These are phyloP conservation scores for Calycopis cecrops DNA, from an alignment of 1,140 invertebrate species.

Conservation along the genomic window DNA sequence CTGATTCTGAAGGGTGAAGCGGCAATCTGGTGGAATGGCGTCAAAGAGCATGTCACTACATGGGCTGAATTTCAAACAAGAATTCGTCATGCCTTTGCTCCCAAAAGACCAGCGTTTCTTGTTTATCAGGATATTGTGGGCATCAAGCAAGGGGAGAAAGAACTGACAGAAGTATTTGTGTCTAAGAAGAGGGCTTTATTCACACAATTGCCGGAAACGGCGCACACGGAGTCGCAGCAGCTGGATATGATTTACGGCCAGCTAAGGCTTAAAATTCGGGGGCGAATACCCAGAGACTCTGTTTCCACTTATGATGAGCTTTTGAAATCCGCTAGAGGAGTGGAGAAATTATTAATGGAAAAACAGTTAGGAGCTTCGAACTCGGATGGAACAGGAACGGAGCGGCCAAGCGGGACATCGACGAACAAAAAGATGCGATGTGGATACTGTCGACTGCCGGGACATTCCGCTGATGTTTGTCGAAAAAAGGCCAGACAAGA, in stretches of 20 bases:
- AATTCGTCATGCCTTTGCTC: slow-evolving; percentile 28
- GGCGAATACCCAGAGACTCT: slow-evolving; percentile 17
- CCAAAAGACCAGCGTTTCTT: slow-evolving; percentile 21
- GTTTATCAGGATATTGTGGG: slow-evolving; percentile 25
- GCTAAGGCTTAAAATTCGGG: slow-evolving; percentile 17
- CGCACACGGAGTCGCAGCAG: slow-evolving; percentile 25
- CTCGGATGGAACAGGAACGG: neutral
- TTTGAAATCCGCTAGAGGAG: slow-evolving; percentile 6
- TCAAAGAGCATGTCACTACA: slow-evolving; percentile 18
- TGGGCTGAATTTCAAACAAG: slow-evolving; percentile 21
- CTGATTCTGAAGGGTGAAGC: slow-evolving; percentile 19
- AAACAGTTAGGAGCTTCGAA: neutral
- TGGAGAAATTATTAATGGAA: slow-evolving; percentile 14
- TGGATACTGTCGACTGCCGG: slow-evolving; percentile 15
- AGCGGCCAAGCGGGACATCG: neutral
- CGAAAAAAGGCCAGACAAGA: slow-evolving; percentile 15
- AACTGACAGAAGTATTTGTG: slow-evolving; percentile 24
- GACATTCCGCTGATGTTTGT: slow-evolving; percentile 20
- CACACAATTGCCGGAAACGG: slow-evolving; percentile 19
- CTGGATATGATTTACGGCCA: slow-evolving; percentile 29
- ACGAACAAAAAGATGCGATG: slow-evolving; percentile 2
- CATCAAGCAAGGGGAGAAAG: slow-evolving; percentile 14
- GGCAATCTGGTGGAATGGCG: slow-evolving; percentile 30
- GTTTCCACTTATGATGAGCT: slow-evolving; percentile 21
- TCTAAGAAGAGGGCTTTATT: slow-evolving; percentile 23